Base-by-base conservation (phyloP, 2,113 vertebrate species). In the Xiphophorus hellerii region DNA sequence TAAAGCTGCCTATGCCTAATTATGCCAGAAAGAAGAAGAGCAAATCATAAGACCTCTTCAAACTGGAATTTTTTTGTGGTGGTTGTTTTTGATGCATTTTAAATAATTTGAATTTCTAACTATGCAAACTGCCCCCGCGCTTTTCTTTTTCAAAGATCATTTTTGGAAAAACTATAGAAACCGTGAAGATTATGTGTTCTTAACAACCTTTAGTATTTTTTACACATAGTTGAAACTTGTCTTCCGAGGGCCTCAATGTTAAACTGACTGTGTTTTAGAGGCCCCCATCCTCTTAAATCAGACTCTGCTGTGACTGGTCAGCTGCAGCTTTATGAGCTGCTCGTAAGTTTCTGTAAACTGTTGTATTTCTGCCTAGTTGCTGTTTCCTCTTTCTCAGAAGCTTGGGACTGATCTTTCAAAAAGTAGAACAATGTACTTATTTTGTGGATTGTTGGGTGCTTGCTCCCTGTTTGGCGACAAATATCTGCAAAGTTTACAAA, bases 391-490 rank as follows among this genome's bases (percentile, higher is more conserved):
- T 60, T 78, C 12, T 62, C 11, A 66, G 11, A 15, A 58, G 54
- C 13, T 17, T 39, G 20, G 78, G 66, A 69, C 39, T 35, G 13
- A 62, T 70, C 5, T 14, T 42, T 35, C 51, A 10, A 54, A 22
- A 68, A 68, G 2, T 2, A 28, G 4, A 35, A 28, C 60, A 42
- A 42, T 61, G 30, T 74, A 15, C 37, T 69, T 13, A 58, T 29
- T 61, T 29, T 64, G 27, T 65, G 71, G 73, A 35, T 27, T 58
- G 25, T 0, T 39, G 33, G 7, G 17, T 37, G 66, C 81, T 80
- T 80, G 77, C 80, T 82, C 65, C 82, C 76, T 73, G 37, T 80
- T 78, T 80, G 85, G 82, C 84, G 84, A 78, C 82, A 85, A 31
- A 54, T 44, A 20, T 28, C 9, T 12, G 10, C 35, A 28, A 28